A percentile compares a stretch with the other conserved stretches of the same genome.
These are phyloP conservation scores for Ianthella basta DNA, from an alignment of 37 sponge, comb jelly and placozoan genomes.

Conservation along the genomic window DNA sequence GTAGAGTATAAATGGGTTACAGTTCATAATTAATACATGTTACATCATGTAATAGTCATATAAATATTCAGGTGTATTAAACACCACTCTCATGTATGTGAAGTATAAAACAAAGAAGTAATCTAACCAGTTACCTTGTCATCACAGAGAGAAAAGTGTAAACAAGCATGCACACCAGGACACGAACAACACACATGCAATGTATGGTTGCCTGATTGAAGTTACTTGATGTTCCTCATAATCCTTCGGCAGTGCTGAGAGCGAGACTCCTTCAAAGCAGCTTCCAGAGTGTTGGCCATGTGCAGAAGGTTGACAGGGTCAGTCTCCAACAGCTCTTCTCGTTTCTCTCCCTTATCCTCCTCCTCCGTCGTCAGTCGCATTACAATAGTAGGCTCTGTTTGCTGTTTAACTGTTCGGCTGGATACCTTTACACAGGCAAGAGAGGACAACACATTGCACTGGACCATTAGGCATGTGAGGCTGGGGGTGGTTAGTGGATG, in stretches of 20 bases:
- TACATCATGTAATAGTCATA: too few species aligned
- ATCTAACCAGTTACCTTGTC: too few species aligned
- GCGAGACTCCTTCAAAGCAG: slow-evolving; percentile 79
- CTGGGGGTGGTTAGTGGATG: too few species aligned
- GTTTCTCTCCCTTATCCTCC: slow-evolving; percentile 34
- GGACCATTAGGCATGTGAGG: not conserved
- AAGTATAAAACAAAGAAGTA: too few species aligned
- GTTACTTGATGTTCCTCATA: slow-evolving; percentile 85
- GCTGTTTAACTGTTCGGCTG: slow-evolving; percentile 70
- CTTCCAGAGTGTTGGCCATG: slow-evolving; percentile 71
- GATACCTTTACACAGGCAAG: slow-evolving; percentile 56
- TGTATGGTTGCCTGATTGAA: too few species aligned
- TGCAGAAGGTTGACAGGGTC: slow-evolving; percentile 83
- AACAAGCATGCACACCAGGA: too few species aligned
- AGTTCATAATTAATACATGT: too few species aligned
- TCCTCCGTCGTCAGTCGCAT: slow-evolving; percentile 42
- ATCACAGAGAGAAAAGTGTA: too few species aligned
- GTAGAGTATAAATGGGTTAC: too few species aligned
- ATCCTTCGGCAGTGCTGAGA: slow-evolving; percentile 86
- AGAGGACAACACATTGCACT: not conserved
- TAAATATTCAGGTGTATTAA: too few species aligned
- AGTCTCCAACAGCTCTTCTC: slow-evolving; percentile 56
- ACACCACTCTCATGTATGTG: too few species aligned
- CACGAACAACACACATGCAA: too few species aligned
- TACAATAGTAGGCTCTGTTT: slow-evolving; percentile 64